Evolutionary conservation across 2,113 vertebrate species (phyloP).

Genomic region (Atlantisia rogersi): DNA sequence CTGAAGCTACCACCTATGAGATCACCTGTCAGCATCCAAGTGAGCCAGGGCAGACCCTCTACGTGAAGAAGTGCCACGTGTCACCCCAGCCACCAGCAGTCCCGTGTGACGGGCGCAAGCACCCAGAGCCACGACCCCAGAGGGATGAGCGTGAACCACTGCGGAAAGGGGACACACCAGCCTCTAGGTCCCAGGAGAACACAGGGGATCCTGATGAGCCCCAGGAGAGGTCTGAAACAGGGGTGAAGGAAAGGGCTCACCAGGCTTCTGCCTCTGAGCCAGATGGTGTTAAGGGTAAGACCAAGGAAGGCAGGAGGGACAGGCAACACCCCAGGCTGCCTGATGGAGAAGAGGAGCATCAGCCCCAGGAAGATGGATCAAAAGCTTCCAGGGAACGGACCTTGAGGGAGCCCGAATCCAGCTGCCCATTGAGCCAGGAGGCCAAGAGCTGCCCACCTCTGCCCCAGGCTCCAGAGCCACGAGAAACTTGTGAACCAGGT

Average conservation of each 20-base stretch:
- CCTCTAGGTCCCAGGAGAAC: neutral
- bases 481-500: fast-evolving
- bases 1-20: neutral
- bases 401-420: fast-evolving
- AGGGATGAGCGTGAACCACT: fast-evolving
- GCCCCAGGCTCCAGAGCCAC: neutral
- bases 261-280: neutral
- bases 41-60: fast-evolving
- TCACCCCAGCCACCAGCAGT: fast-evolving
- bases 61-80: neutral
- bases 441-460: neutral
- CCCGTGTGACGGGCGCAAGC: fast-evolving
- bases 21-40: neutral
- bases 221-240: neutral
- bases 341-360: neutral
- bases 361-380: neutral
- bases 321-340: fast-evolving
- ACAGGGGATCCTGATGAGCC: fast-evolving
- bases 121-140: neutral
- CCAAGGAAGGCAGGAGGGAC: neutral
- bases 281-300: neutral
- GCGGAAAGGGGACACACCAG: fast-evolving
- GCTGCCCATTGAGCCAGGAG: neutral
- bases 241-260: neutral
- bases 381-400: neutral